Base-by-base conservation (phyloP, 2,888 invertebrate genomes). In the Caenorhabditis sp. region DNA sequence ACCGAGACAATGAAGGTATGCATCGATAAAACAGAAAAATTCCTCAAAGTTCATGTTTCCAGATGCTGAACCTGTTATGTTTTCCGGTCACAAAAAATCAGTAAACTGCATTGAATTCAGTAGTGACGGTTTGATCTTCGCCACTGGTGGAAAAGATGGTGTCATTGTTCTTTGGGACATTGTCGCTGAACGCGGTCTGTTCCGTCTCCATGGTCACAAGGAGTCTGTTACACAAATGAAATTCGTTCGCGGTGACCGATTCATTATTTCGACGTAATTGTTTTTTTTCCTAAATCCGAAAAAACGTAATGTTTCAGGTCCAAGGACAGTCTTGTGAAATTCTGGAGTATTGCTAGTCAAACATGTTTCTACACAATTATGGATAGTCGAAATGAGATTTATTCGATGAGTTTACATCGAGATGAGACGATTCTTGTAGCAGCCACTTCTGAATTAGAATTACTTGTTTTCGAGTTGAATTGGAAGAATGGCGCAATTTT, bases 311-410 rank as follows among this genome's bases (percentile, higher is more conserved):
- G 0, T 68, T 85, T 63, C 63, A 86, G 86, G 49, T 95, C 96
- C 0, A 95, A 95, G 89, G 99, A 99, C 88, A 93, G 93, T 10
- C 93, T 93, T 88, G 92, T 99, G 0, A 97, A 97, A 89, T 95
- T 99, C 88, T 99, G 97, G 97, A 95, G 97, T 89, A 90, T 97
- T 78, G 93, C 94, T 80, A 95, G 95, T 7, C 93, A 95, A 84
- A 93, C 95, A 87, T 97, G 97, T 88, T 97, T 97, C 87, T 94
- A 94, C 89, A 97, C 97, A 2, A 90, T 99, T 60, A 92, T 94
- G 52, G 95, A 94, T 54, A 89, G 89, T 76, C 83, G 88, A 38
- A 88, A 88, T 73, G 90, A 90, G 79, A 77, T 97, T 25, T 95
- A 95, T 93, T 92, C 93, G 54, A 91, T 96, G 86, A 91, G 92